phyloP scores from a whole-genome alignment of 2,797 vertebrate genomes.

The Sorex maritimensis region DNA sequence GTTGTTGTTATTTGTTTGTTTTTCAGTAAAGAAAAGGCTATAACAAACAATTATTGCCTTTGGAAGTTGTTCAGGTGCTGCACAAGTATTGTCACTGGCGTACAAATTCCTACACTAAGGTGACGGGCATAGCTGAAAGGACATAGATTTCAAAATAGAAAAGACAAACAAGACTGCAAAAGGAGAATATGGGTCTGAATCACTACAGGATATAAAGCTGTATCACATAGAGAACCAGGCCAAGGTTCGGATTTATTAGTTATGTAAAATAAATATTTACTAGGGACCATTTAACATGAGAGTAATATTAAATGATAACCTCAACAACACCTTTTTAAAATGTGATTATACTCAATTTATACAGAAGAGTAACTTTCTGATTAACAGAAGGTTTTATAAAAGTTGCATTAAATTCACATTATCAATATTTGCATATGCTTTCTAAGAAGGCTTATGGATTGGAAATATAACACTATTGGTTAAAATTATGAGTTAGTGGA shows the following conservation, averaged over 20 bases:
- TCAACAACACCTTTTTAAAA: not conserved
- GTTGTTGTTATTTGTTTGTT: not conserved
- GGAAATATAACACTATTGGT: too few species aligned
- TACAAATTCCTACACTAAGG: not conserved
- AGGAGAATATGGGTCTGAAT: not conserved
- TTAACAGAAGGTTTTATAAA: not conserved
- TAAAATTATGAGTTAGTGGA: too few species aligned
- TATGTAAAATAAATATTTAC: not conserved
- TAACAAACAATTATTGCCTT: not conserved
- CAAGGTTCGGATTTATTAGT: not conserved
- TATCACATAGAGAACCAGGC: not conserved
- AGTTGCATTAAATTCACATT: not conserved
- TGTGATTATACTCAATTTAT: slow-evolving; percentile 2
- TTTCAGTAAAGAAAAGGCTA: not conserved
- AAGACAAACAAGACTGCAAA: not conserved
- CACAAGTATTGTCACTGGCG: not conserved
- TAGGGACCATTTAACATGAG: not conserved
- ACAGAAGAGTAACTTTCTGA: not conserved
- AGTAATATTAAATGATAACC: not conserved
- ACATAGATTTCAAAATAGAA: not conserved
- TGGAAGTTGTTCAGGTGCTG: not conserved
- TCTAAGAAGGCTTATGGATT: too few species aligned
- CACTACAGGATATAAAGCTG: not conserved
- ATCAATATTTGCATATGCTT: not conserved
- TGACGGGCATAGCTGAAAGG: slow-evolving; percentile 8